Conservation (phyloP, 2,888 invertebrate genomes). For the Diplolepis rosae region DNA sequence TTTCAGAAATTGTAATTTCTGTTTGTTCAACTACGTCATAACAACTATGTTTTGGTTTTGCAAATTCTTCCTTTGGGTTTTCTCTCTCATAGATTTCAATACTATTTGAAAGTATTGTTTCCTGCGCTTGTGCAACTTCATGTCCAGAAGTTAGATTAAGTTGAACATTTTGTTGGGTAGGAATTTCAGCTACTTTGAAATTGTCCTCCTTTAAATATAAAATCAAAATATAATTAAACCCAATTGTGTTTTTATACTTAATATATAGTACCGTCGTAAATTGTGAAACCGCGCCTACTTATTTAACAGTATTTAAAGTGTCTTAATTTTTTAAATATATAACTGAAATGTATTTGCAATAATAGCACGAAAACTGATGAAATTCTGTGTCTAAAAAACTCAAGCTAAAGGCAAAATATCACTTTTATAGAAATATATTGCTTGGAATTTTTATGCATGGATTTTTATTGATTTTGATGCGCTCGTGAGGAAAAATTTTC, state of each 20-base stretch:
- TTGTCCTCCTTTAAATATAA: constrained; percentile 55
- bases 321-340: too few species aligned
- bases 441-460: too few species aligned
- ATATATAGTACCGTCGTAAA: constrained; percentile 20
- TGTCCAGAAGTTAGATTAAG: constrained; percentile 61
- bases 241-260: background rate
- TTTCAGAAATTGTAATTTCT: constrained; percentile 75
- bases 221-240: constrained; percentile 2
- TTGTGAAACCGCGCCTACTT: too few species aligned
- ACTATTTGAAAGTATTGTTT: constrained; percentile 61
- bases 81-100: constrained; percentile 67
- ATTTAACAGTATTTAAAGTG: too few species aligned
- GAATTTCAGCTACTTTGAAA: constrained; percentile 55
- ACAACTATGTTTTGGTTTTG: constrained; percentile 70
- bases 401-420: too few species aligned
- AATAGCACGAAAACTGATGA: too few species aligned
- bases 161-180: constrained; percentile 51
- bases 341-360: too few species aligned
- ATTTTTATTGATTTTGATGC: too few species aligned
- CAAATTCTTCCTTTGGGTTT: constrained; percentile 61
- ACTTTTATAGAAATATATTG: too few species aligned
- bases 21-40: constrained; percentile 73
- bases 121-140: constrained; percentile 66
- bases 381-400: too few species aligned
- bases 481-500: too few species aligned